These are phyloP conservation scores for Ictidomys tridecemlineatus DNA, from an alignment of 2,113 vertebrate species.

Conservation along the genomic window DNA sequence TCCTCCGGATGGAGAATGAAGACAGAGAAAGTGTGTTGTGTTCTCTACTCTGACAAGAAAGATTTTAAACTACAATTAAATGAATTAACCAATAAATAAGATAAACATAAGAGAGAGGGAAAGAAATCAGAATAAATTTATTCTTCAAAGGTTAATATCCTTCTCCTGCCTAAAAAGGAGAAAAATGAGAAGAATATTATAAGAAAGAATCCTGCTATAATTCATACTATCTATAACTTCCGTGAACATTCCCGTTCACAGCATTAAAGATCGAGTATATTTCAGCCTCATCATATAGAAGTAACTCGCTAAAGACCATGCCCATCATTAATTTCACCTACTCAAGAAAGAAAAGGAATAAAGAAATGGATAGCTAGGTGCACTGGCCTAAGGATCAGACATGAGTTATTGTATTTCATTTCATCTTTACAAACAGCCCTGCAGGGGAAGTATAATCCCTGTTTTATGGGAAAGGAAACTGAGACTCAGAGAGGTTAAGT, in stretches of 20 bases:
- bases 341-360: conserved; percentile 39
- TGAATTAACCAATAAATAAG: not conserved
- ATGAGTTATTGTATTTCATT: conserved; percentile 78
- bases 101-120: not conserved
- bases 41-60: conserved; percentile 4
- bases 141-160: not conserved
- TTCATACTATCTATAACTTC: not conserved
- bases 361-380: not conserved
- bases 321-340: conserved; percentile 43
- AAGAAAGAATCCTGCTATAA: not conserved
- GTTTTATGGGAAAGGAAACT: conserved; percentile 81
- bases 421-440: conserved; percentile 77
- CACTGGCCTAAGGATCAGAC: conserved; percentile 51
- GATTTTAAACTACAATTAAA: not conserved
- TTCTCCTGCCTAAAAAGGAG: conserved; percentile 21
- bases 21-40: not conserved
- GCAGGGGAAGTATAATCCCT: conserved; percentile 75
- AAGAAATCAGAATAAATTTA: not conserved
- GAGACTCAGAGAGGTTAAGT: conserved; percentile 79
- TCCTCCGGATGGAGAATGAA: not conserved
- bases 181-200: not conserved
- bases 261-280: not conserved
- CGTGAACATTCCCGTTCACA: not conserved
- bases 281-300: not conserved
- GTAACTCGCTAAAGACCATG: not conserved